Evolutionary conservation across 2,113 vertebrate species (phyloP).

Genomic region (Rhinolophus ferrumequinum): DNA sequence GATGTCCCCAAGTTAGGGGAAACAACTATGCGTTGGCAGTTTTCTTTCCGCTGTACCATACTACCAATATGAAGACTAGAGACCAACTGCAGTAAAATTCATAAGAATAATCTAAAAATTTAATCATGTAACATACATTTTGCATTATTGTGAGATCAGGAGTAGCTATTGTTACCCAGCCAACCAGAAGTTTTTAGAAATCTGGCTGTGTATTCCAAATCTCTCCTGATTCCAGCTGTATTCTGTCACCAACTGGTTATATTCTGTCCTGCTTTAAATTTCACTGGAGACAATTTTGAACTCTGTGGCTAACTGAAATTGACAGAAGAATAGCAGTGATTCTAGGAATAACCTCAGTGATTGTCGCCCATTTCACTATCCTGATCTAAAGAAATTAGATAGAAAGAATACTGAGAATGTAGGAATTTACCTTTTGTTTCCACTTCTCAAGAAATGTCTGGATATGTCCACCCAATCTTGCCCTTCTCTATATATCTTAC

Average conservation of each 20-base stretch:
- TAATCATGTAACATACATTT: background rate
- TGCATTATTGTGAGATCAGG: background rate
- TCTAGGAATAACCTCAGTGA: background rate
- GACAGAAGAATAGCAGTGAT: background rate
- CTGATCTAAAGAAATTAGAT: background rate
- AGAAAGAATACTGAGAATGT: background rate
- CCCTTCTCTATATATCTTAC: background rate
- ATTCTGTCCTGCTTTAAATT: background rate
- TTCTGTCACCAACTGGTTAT: background rate
- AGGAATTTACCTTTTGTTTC: background rate
- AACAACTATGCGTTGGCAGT: background rate
- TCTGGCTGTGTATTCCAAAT: background rate
- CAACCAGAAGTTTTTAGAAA: background rate
- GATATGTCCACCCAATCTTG: background rate
- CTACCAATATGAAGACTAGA: background rate
- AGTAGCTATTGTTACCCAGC: background rate
- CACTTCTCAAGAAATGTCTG: background rate
- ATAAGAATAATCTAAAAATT: background rate
- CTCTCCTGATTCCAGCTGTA: background rate
- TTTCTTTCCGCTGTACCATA: background rate
- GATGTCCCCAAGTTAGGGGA: background rate
- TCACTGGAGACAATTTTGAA: background rate
- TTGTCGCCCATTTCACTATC: background rate
- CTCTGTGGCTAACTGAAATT: background rate
- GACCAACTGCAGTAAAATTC: background rate